phyloP scores from a whole-genome alignment of 2,797 vertebrate species.

The Alauda arvensis region DNA sequence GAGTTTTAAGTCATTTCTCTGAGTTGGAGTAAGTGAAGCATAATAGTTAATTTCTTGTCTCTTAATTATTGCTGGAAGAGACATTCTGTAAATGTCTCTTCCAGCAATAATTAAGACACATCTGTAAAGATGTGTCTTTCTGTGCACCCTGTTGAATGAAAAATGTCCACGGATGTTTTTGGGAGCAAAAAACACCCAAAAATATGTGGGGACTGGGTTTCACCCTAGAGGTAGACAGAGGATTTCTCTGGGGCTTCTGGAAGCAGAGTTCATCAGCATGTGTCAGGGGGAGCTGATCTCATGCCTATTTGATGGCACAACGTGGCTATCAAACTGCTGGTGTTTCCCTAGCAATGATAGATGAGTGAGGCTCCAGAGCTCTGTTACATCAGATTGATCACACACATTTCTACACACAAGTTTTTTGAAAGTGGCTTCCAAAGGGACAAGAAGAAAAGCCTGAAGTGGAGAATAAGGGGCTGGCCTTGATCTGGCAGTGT shows the following conservation, averaged over 20 bases:
- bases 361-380: background rate
- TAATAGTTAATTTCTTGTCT: background rate
- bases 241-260: constrained; percentile 16
- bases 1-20: background rate
- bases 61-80: background rate
- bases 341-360: background rate
- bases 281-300: constrained; percentile 27
- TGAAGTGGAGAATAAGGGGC: background rate
- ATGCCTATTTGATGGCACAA: constrained; percentile 23
- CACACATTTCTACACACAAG: background rate
- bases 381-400: background rate
- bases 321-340: background rate
- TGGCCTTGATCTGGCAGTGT: background rate
- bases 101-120: too few relatives aligned
- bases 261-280: constrained; percentile 29
- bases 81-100: too few relatives aligned
- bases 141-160: background rate
- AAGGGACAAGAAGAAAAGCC: background rate
- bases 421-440: background rate
- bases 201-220: background rate
- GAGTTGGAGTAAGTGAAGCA: background rate
- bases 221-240: constrained; percentile 1
- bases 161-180: background rate
- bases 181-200: background rate
- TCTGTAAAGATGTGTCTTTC: background rate